Conservation (phyloP, 2,113 vertebrate genomes). For the Trematomus loennbergii region DNA sequence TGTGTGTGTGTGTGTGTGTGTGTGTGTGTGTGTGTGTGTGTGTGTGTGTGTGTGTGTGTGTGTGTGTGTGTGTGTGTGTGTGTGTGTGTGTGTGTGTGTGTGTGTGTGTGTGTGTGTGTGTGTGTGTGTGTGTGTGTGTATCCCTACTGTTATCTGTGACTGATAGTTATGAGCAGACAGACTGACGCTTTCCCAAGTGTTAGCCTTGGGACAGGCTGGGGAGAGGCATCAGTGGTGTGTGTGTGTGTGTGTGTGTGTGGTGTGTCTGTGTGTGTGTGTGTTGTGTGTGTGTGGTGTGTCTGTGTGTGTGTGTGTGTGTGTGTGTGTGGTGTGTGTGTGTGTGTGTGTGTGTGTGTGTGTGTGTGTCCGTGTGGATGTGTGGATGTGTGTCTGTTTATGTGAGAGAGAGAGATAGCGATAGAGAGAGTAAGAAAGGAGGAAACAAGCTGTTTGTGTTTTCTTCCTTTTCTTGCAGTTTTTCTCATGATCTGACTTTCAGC, state of each 20-base stretch:
- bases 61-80: constrained; percentile 26
- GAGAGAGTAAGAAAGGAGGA: background rate
- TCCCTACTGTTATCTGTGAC: constrained; percentile 67
- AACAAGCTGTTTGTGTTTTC: background rate
- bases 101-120: constrained; percentile 37
- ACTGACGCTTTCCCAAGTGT: constrained; percentile 72
- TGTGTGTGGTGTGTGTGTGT: too few species aligned
- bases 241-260: constrained; percentile 20
- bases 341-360: too few species aligned
- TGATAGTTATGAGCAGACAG: constrained; percentile 75
- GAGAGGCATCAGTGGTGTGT: constrained; percentile 29
- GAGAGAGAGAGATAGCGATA: background rate
- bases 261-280: too few species aligned
- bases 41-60: constrained; percentile 25
- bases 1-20: constrained; percentile 17
- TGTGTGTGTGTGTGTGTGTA: constrained; percentile 35
- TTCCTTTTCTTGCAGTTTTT: too few species aligned
- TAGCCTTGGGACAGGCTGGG: constrained; percentile 50
- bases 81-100: constrained; percentile 18
- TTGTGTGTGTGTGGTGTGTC: constrained; percentile 12
- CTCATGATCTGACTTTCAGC: too few species aligned
- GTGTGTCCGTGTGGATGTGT: background rate
- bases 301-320: too few species aligned
- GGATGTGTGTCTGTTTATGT: too few species aligned
- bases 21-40: background rate